phyloP scores from a whole-genome alignment of 2,797 vertebrate species.

The Rhinella marina region DNA sequence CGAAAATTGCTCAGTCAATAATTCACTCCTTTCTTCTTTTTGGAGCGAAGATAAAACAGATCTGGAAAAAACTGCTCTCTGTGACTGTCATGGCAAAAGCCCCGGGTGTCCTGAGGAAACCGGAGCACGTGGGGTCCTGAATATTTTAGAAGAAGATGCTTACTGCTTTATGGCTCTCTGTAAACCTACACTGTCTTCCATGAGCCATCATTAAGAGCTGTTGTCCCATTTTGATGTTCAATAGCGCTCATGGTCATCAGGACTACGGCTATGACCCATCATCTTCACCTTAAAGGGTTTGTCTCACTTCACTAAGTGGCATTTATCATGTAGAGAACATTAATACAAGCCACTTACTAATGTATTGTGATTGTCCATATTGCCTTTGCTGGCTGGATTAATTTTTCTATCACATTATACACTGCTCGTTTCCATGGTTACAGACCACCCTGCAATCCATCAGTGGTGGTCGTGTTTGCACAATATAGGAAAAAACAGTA shows the following conservation, averaged over 20 bases:
- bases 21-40: conserved; percentile 3
- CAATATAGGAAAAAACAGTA: too few relatives aligned
- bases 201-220: background rate
- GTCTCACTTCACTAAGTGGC: too few relatives aligned
- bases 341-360: too few relatives aligned
- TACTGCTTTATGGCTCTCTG: background rate
- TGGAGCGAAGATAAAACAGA: conserved; percentile 3
- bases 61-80: background rate
- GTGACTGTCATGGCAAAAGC: background rate
- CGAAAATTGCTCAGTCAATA: conserved; percentile 26
- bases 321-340: too few relatives aligned
- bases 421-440: too few relatives aligned
- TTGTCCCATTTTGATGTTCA: background rate
- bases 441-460: too few relatives aligned
- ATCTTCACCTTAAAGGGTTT: background rate
- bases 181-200: background rate
- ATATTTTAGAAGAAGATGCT: background rate
- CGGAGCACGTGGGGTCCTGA: background rate
- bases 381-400: too few relatives aligned
- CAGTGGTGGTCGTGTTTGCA: too few relatives aligned
- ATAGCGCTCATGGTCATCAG: background rate
- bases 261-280: background rate
- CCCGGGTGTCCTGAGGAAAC: background rate
- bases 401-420: too few relatives aligned
- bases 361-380: too few relatives aligned